These are phyloP conservation scores for Rhynchotus rufescens DNA, from an alignment of 2,797 vertebrate species.

Conservation along the genomic window DNA sequence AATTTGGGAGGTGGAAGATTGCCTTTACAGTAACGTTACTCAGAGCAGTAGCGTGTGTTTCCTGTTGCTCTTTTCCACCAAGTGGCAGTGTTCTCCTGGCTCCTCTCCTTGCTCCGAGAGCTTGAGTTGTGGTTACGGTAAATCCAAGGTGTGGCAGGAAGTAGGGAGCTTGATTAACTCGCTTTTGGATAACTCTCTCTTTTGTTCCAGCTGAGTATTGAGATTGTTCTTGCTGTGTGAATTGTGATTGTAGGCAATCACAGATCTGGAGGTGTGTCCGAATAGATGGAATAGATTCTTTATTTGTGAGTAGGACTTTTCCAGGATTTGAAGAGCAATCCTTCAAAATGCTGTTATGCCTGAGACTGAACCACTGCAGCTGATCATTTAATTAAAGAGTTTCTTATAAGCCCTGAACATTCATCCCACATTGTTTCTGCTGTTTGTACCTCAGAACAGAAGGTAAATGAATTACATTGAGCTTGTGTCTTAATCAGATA, in stretches of 20 bases:
- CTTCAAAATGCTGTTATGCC: background rate
- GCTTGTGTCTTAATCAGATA: background rate
- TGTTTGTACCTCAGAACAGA: background rate
- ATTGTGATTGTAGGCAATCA: background rate
- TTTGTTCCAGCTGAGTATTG: background rate
- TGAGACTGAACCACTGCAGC: background rate
- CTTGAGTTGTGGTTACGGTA: background rate
- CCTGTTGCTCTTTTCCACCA: conserved; percentile 37
- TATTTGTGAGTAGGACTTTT: background rate
- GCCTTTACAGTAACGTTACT: background rate
- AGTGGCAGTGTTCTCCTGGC: conserved; percentile 66
- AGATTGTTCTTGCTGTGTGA: background rate
- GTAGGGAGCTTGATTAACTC: background rate
- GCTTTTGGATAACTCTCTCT: background rate
- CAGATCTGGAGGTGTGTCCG: background rate
- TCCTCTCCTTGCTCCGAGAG: background rate
- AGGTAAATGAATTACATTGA: background rate
- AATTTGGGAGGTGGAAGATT: background rate
- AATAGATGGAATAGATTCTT: rapidly evolving
- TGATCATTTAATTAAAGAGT: background rate
- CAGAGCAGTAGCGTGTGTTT: background rate
- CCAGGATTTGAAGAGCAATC: background rate
- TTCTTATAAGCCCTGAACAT: background rate
- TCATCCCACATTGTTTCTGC: background rate
- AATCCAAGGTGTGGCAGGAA: background rate